Percentiles rank a stretch among this genome's conserved stretches.
Conservation (phyloP, 2,888 invertebrate genomes). For the Stenotaenia linearis region DNA sequence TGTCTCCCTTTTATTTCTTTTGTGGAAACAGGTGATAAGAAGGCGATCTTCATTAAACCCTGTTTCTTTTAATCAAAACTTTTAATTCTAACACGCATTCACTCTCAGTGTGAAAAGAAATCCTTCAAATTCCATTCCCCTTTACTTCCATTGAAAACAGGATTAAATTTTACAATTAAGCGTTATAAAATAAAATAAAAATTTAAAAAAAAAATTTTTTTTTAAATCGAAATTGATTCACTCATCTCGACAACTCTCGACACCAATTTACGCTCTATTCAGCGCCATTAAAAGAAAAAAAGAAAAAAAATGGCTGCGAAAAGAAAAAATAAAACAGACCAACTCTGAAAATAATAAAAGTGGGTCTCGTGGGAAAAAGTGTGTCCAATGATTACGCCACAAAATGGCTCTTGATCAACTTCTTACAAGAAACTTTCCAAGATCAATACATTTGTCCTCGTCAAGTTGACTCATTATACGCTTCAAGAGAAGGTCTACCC, state of each 20-base stretch:
- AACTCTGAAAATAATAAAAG: background rate
- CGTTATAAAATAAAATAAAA: too few relatives aligned
- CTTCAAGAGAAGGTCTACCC: background rate
- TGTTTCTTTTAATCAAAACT: background rate
- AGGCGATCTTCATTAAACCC: background rate
- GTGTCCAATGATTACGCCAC: background rate
- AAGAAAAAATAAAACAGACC: background rate
- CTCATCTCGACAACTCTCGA: background rate
- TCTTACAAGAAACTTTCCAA: background rate
- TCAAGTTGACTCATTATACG: conserved; percentile 11
- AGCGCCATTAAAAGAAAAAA: background rate
- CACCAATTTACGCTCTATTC: background rate
- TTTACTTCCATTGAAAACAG: too few relatives aligned
- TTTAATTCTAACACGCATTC: background rate
- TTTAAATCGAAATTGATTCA: too few relatives aligned
- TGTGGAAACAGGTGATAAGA: background rate
- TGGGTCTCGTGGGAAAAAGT: background rate
- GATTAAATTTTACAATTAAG: too few relatives aligned
- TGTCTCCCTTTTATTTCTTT: background rate
- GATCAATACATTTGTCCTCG: conserved; percentile 5
- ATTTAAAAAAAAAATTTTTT: background rate
- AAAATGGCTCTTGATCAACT: conserved; percentile 15
- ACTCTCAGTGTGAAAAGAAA: background rate
- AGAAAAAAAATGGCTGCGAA: background rate
- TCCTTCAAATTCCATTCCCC: background rate